Evolutionary conservation across 37 sponge, comb jelly and placozoan species (phyloP).

Genomic region (Agelas oroides): DNA sequence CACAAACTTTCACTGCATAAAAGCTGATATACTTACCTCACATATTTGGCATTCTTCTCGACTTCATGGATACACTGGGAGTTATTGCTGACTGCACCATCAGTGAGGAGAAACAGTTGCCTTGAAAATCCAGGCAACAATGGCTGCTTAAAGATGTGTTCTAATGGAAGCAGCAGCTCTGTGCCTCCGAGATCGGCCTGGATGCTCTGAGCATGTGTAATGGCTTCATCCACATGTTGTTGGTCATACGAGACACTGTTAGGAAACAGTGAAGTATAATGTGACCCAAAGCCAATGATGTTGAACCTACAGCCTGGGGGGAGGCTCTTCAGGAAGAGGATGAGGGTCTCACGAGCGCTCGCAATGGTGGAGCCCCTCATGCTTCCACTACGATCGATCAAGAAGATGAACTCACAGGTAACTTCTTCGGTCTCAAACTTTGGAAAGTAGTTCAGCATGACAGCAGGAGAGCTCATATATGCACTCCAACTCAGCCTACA

Average conservation of each 20-base stretch:
- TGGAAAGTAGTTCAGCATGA: constrained; percentile 81
- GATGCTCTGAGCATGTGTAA: constrained; percentile 48
- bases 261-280: constrained; percentile 58
- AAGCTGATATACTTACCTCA: constrained; percentile 41
- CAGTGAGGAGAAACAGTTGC: constrained; percentile 85
- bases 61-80: constrained; percentile 56
- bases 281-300: constrained; percentile 86
- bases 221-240: constrained; percentile 61
- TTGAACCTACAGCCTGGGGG: constrained; percentile 81
- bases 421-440: constrained; percentile 37
- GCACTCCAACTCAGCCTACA: neutral
- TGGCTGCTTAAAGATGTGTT: constrained; percentile 54
- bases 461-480: constrained; percentile 60
- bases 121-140: constrained; percentile 48
- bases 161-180: constrained; percentile 69
- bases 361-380: constrained; percentile 76
- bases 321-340: constrained; percentile 85
- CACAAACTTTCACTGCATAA: no score
- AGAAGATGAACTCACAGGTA: constrained; percentile 78
- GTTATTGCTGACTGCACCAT: constrained; percentile 81
- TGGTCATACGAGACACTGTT: constrained; percentile 70
- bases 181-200: constrained; percentile 80
- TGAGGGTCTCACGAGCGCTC: constrained; percentile 78
- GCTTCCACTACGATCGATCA: constrained; percentile 89
- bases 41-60: constrained; percentile 32